Conservation (phyloP, 2,113 vertebrate genomes). For the Setophaga coronata region DNA sequence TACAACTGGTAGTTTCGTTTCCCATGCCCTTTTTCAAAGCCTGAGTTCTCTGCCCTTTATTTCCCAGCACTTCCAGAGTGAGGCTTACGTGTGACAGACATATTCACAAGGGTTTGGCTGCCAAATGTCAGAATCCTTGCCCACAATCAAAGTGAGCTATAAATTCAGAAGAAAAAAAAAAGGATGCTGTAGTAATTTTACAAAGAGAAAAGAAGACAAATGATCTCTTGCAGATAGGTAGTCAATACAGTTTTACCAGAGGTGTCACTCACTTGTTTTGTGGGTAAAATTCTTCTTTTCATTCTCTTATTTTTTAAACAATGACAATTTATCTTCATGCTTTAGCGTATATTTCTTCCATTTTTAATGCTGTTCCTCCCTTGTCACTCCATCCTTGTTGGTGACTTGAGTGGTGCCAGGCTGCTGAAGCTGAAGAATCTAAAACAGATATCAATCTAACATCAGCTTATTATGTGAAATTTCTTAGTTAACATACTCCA, state of each 20-base stretch:
- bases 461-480: neutral
- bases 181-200: neutral
- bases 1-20: neutral
- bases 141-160: neutral
- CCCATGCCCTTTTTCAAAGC: neutral
- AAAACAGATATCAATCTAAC: neutral
- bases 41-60: neutral
- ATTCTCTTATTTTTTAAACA: neutral
- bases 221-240: neutral
- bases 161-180: neutral
- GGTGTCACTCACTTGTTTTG: neutral
- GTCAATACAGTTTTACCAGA: neutral
- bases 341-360: neutral
- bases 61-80: neutral
- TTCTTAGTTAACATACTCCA: neutral
- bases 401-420: neutral
- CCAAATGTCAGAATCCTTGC: neutral
- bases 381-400: neutral
- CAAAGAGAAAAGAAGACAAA: neutral
- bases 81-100: neutral
- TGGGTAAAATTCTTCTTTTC: neutral
- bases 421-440: neutral
- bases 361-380: neutral
- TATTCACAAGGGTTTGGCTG: accelerated
- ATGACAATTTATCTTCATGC: neutral